Evolutionary conservation across 2,888 invertebrate species (phyloP).

Genomic region (Phyllotreta striolata): DNA sequence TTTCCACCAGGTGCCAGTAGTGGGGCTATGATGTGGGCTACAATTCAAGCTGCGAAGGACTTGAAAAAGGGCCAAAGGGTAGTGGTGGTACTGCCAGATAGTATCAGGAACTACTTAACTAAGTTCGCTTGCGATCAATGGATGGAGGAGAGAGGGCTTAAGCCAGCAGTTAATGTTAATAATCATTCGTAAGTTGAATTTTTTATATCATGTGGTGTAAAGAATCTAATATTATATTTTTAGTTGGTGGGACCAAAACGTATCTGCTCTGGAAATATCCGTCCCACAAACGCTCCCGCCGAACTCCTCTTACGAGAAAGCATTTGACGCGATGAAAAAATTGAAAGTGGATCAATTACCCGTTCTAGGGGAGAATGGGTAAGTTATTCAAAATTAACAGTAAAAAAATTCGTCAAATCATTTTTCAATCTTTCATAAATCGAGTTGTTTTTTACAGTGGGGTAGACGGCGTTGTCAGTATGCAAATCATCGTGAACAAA

Average conservation of each 20-base stretch:
- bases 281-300: conserved; percentile 65
- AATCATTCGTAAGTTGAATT: conserved; percentile 54
- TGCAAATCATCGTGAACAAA: conserved; percentile 73
- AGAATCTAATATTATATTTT: conserved; percentile 43
- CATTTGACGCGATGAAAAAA: conserved; percentile 74
- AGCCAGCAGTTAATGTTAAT: conserved; percentile 48
- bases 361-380: conserved; percentile 66
- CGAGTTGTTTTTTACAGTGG: conserved; percentile 56
- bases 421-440: neutral
- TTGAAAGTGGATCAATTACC: conserved; percentile 74
- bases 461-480: conserved; percentile 74
- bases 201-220: neutral
- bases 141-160: conserved; percentile 79
- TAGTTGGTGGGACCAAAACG: conserved; percentile 83
- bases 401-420: neutral
- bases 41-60: conserved; percentile 67
- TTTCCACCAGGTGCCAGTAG: conserved; percentile 81
- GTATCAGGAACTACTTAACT: conserved; percentile 98
- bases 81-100: conserved; percentile 93
- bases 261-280: conserved; percentile 67
- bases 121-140: conserved; percentile 95
- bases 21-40: conserved; percentile 82
- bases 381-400: conserved; percentile 39
- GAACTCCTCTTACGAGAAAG: conserved; percentile 70
- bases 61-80: conserved; percentile 84